phyloP scores from a whole-genome alignment of 1,140 invertebrate species.

The Meloidogyne floridensis region DNA sequence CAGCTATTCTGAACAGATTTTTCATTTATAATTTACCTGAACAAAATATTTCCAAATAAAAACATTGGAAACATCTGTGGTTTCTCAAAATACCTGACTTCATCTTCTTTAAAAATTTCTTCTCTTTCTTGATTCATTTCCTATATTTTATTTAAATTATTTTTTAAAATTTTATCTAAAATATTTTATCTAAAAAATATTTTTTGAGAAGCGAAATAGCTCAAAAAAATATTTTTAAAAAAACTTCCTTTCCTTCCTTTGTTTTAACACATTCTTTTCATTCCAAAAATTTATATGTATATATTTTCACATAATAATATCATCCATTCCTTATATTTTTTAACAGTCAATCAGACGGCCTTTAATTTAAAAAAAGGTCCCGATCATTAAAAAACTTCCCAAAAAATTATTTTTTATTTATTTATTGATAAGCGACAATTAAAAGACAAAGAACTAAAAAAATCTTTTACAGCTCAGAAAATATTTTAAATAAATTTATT shows the following conservation, averaged over 20 bases:
- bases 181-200: not conserved
- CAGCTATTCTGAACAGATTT: no score
- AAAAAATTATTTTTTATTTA: not conserved
- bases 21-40: no score
- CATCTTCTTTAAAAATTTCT: no score
- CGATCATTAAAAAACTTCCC: not conserved
- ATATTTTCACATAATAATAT: not conserved
- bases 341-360: not conserved
- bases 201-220: not conserved
- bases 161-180: not conserved
- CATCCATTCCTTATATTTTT: not conserved
- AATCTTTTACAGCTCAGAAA: not conserved
- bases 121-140: no score
- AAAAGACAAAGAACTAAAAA: not conserved
- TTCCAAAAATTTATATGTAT: not conserved
- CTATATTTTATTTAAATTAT: not conserved
- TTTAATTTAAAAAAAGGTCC: not conserved
- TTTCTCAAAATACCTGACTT: no score
- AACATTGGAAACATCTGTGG: no score
- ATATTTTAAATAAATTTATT: not conserved
- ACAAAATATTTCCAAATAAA: no score
- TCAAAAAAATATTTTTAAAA: constrained; percentile 8
- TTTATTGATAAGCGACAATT: not conserved
- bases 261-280: constrained; percentile 12
- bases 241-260: not conserved